Base-by-base conservation (phyloP, 2,113 vertebrate genomes). In the Leptobrachium ailaonicum region DNA sequence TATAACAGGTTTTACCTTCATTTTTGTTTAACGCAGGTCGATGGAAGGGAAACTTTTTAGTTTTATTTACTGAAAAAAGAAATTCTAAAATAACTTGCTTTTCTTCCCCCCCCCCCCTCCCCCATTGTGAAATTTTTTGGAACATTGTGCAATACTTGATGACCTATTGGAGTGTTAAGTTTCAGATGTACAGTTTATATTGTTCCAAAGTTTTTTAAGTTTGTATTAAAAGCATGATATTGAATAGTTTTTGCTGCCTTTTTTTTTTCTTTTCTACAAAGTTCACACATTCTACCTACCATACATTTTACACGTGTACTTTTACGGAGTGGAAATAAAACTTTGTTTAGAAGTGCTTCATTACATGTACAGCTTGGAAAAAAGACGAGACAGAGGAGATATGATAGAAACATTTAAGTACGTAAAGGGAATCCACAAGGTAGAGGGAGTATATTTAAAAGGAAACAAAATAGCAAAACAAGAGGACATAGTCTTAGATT, bases 181-280 rank as follows among this genome's bases (percentile, higher is more conserved):
- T 89, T 93, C 92, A 92, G 91, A 91, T 94, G 93, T 94, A 94
- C 92, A 94, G 93, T 94, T 94, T 94, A 91, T 94, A 94, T 94
- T 93, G 93, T 92, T 94, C 92, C 91, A 93, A 91, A 93, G 93
- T 94, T 94, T 94, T 94, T 94, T 93, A 94, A 94, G 93, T 94
- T 94, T 94, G 93, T 94, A 94, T 94, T 94, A 94, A 94, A 94
- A 94, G 93, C 93, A 94, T 94, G 93, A 90, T 91, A 88, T 83
- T 90, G 66, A 80, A 58, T 32, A 32, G 13, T 45, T 56, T 67
- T 45, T 50, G 40, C 42, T 45, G 20, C 32, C 12, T 73, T 72
- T 3, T 53, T 53, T 66, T 66, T 45, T 71, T 54, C 10, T 60
- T 60, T 4, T 60, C 9, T 12, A 2, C 11, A 11, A 60, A 50